A percentile compares a stretch with the other conserved stretches of the same genome.
These are phyloP conservation scores for Heterocephalus glaber DNA, from an alignment of 2,113 vertebrate species.

Conservation along the genomic window DNA sequence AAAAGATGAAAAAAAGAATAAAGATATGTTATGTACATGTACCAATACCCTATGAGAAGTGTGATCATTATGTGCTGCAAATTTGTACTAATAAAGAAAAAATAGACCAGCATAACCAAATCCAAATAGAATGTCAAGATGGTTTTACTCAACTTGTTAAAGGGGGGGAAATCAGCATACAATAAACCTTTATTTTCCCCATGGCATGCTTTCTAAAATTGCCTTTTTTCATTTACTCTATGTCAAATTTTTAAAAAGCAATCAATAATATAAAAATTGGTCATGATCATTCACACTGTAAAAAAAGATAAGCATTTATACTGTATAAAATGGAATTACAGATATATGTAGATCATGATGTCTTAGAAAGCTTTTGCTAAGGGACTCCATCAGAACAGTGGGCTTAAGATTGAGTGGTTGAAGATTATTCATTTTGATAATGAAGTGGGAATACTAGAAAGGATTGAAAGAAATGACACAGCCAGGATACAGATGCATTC, in stretches of 20 bases:
- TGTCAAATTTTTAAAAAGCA: background rate
- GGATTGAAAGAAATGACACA: background rate
- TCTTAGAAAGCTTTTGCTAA: background rate
- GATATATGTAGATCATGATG: background rate
- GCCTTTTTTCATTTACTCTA: background rate
- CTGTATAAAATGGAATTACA: background rate
- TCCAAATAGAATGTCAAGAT: background rate
- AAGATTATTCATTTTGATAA: background rate
- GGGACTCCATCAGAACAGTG: background rate
- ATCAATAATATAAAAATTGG: constrained; percentile 18
- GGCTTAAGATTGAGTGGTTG: background rate
- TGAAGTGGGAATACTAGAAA: background rate
- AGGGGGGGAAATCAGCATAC: background rate
- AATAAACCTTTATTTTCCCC: background rate
- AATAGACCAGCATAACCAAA: background rate
- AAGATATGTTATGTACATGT: background rate
- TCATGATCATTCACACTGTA: background rate
- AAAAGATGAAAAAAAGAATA: background rate
- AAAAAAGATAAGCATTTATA: background rate
- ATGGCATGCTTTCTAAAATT: constrained; percentile 41
- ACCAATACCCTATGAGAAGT: background rate
- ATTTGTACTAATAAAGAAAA: background rate
- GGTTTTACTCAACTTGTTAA: constrained; percentile 17
- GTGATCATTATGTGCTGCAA: background rate
- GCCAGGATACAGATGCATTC: background rate